Conservation (phyloP, 2,797 vertebrate genomes). For the Hozukius guyotensis region DNA sequence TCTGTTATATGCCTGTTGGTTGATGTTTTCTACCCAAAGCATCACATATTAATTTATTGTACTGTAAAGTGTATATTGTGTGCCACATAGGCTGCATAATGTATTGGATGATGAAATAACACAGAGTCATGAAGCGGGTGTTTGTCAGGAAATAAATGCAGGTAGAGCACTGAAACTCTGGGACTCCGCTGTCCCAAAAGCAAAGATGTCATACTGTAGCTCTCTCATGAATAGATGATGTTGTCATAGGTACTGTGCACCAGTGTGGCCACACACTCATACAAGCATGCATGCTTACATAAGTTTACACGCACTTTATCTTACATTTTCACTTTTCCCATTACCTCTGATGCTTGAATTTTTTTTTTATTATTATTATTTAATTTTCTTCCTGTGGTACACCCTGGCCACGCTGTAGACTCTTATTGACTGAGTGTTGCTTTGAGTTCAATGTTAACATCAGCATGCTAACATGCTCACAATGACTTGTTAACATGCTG, state of each 20-base stretch:
- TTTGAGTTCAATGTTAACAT: not conserved
- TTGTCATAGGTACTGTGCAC: conserved; percentile 14
- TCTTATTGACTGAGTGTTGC: not conserved
- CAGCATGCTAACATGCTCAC: not conserved
- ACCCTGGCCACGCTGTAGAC: not conserved
- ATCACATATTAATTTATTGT: not conserved
- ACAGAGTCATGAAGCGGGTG: not conserved
- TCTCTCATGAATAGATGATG: conserved; percentile 31
- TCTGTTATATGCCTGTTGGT: not conserved
- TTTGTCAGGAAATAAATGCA: not conserved
- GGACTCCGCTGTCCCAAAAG: conserved; percentile 18
- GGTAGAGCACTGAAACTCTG: not conserved
- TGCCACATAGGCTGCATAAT: not conserved
- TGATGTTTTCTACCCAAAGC: not conserved
- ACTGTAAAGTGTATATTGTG: not conserved
- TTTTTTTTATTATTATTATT: not conserved
- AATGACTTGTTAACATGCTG: not conserved
- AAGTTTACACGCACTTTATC: not conserved
- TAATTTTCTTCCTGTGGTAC: not conserved
- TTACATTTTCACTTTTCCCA: not conserved
- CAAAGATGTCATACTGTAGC: conserved; percentile 10
- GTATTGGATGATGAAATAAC: not conserved
- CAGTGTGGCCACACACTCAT: not conserved
- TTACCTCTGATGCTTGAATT: not conserved
- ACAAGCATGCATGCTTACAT: not conserved